A percentile compares a stretch with the other conserved stretches of the same genome.
Evolutionary conservation across 2,113 vertebrate genomes (phyloP).

Genomic region (Noctilio leporinus): DNA sequence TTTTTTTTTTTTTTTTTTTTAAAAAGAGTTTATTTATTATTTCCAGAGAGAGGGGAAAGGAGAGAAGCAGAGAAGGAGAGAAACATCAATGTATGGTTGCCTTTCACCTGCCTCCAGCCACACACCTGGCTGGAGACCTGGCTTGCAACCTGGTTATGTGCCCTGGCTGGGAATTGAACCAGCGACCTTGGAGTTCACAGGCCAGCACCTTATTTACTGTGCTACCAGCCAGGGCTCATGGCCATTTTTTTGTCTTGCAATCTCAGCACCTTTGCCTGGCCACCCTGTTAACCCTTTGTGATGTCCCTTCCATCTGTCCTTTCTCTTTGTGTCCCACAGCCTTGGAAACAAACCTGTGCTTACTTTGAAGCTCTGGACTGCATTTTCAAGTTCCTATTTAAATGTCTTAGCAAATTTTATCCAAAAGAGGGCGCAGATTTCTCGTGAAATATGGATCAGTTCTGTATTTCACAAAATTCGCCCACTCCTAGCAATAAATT

Average conservation of each 20-base stretch:
- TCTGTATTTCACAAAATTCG: fast-evolving
- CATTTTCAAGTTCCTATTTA: neutral
- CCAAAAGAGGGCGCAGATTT: constrained; percentile 76
- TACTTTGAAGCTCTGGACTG: constrained; percentile 1
- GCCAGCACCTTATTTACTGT: no score
- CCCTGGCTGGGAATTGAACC: no score
- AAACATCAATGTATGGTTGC: no score
- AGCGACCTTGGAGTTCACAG: no score
- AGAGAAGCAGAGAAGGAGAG: no score
- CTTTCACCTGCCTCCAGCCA: no score
- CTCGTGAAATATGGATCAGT: neutral
- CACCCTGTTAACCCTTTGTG: neutral
- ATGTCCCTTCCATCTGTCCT: neutral
- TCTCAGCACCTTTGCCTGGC: neutral
- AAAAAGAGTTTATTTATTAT: no score
- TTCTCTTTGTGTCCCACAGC: neutral
- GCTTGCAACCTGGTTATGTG: no score
- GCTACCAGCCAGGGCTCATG: no score
- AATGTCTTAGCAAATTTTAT: constrained; percentile 39
- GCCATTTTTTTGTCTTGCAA: neutral
- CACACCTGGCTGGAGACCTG: no score
- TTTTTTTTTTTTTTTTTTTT: no score
- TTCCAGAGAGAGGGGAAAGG: no score
- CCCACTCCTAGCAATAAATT: neutral
- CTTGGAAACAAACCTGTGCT: neutral